Conservation (phyloP, 2,888 invertebrate species). For the Neoascia interrupta region DNA sequence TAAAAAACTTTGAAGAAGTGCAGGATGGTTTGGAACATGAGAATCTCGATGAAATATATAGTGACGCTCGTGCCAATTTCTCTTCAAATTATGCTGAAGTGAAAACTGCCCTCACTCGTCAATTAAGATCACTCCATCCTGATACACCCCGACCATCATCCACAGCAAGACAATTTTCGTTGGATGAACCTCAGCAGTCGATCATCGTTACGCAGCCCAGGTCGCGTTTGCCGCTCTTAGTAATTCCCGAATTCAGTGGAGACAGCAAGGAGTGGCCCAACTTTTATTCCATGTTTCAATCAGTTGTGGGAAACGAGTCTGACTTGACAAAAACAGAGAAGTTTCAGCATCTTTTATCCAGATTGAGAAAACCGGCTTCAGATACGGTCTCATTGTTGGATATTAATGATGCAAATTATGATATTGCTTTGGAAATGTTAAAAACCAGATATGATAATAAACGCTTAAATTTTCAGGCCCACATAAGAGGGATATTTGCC, state of each 20-base stretch:
- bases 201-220: neutral
- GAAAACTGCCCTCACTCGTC: neutral
- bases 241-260: conserved; percentile 5
- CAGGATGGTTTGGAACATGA: conserved; percentile 15
- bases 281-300: conserved; percentile 10
- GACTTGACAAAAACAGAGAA: neutral
- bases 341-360: neutral
- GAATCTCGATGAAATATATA: neutral
- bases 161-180: conserved; percentile 3
- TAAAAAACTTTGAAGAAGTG: conserved; percentile 1
- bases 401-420: conserved; percentile 14
- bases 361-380: no score
- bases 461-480: conserved; percentile 19
- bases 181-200: conserved; percentile 17
- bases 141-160: conserved; percentile 1
- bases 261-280: conserved; percentile 16
- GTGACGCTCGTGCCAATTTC: neutral
- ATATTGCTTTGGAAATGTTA: neutral
- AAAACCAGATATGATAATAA: conserved; percentile 8
- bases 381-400: conserved; percentile 1
- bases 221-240: neutral
- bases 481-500: neutral
- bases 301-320: neutral
- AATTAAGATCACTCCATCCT: neutral
- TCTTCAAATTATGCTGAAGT: neutral